Evolutionary conservation across 2,888 invertebrate species (phyloP).

Genomic region (Tholera decimalis): DNA sequence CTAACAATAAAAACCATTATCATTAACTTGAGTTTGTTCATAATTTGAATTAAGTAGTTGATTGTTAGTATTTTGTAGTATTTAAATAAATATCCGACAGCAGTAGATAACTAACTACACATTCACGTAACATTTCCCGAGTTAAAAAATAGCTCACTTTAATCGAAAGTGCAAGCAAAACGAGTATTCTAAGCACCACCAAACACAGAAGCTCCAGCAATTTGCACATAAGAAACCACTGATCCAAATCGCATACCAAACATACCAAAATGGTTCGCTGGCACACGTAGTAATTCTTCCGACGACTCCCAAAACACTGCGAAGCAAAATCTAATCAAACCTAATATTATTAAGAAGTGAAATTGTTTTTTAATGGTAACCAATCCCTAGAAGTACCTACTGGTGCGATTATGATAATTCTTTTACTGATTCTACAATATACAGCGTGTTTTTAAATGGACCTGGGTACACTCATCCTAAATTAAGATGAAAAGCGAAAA

Average conservation of each 20-base stretch:
- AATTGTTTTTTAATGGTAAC: background rate
- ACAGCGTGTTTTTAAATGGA: too few species aligned
- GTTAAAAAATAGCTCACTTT: background rate
- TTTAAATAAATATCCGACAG: too few species aligned
- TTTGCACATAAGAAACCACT: slow-evolving; percentile 34
- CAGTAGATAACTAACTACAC: background rate
- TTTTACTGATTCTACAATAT: background rate
- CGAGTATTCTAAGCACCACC: slow-evolving; percentile 41
- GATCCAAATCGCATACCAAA: slow-evolving; percentile 47
- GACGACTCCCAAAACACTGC: background rate
- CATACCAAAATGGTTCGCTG: slow-evolving; percentile 42
- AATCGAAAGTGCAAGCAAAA: slow-evolving; percentile 26
- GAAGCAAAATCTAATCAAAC: background rate
- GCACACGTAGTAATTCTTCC: slow-evolving; percentile 27
- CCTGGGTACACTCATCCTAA: too few species aligned
- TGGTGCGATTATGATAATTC: background rate
- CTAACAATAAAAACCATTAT: too few species aligned
- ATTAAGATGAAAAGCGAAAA: too few species aligned
- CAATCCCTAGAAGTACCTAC: background rate
- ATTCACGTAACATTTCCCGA: too few species aligned
- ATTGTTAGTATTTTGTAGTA: too few species aligned
- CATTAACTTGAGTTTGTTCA: too few species aligned
- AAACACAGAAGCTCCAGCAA: slow-evolving; percentile 32
- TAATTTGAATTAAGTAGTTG: too few species aligned
- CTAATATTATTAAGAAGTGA: background rate